Percentiles rank a stretch among this genome's conserved stretches.
These are phyloP conservation scores for rabbit (Oryctolagus cuniculus) DNA, from an alignment of 2,113 vertebrate genomes.

Conservation along the genomic window mOryCun1.1 NC_091453.1:66411501-66412000, in stretches of 20 bases:
- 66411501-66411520: constrained; percentile 32
- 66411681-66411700: neutral
- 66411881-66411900: neutral
- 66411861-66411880: neutral
- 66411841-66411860: neutral
- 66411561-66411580: neutral
- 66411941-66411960: neutral
- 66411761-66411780: too few relatives aligned
- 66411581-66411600: neutral
- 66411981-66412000: neutral
- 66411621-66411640: neutral
- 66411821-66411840: too few relatives aligned
- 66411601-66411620: neutral
- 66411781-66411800: too few relatives aligned
- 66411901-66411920: neutral
- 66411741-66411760: neutral
- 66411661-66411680: neutral
- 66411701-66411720: neutral
- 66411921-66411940: neutral
- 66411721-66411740: neutral
- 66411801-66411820: too few relatives aligned
- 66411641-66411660: neutral
- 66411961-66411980: neutral
- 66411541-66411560: neutral
- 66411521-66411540: neutral